Percentiles rank a stretch among this genome's conserved stretches.
phyloP scores from a whole-genome alignment of 2,797 vertebrate species.

The Chanos chanos region DNA sequence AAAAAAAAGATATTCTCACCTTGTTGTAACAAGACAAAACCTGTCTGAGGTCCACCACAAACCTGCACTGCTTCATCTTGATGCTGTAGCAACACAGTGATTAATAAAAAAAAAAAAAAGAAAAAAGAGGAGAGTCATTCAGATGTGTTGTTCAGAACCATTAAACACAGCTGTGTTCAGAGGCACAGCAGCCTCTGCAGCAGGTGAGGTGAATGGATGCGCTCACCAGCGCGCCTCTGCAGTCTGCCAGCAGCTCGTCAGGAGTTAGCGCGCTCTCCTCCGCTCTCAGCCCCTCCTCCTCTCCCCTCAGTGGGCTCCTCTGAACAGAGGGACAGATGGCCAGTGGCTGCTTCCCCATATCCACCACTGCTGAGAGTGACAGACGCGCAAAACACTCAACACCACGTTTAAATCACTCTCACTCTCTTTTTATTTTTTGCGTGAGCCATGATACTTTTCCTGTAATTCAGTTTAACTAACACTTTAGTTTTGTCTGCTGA shows the following conservation, averaged over 20 bases:
- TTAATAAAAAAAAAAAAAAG: not conserved
- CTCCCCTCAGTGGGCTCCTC: slow-evolving; percentile 56
- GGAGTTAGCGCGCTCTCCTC: slow-evolving; percentile 56
- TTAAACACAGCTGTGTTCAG: no score
- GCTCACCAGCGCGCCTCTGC: slow-evolving; percentile 59
- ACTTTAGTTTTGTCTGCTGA: no score
- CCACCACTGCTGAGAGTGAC: slow-evolving; percentile 16
- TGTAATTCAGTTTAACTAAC: no score
- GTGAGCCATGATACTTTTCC: no score
- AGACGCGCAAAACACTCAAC: slow-evolving; percentile 7
- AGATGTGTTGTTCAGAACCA: slow-evolving; percentile 22
- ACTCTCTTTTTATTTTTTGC: no score
- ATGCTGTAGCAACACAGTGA: slow-evolving; percentile 25
- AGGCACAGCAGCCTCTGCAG: not conserved
- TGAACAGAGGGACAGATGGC: slow-evolving; percentile 51
- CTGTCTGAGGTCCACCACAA: slow-evolving; percentile 50
- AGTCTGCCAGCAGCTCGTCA: slow-evolving; percentile 70
- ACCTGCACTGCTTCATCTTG: slow-evolving; percentile 61
- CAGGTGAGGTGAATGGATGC: not conserved
- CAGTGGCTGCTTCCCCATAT: slow-evolving; percentile 31
- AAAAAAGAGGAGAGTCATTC: not conserved
- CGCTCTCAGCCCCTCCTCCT: slow-evolving; percentile 58
- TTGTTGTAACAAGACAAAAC: slow-evolving; percentile 52
- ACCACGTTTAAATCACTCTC: no score
- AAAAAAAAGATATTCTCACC: slow-evolving; percentile 54